phyloP scores from a whole-genome alignment of 2,888 invertebrate species.

The Sthenelais limicola region DNA sequence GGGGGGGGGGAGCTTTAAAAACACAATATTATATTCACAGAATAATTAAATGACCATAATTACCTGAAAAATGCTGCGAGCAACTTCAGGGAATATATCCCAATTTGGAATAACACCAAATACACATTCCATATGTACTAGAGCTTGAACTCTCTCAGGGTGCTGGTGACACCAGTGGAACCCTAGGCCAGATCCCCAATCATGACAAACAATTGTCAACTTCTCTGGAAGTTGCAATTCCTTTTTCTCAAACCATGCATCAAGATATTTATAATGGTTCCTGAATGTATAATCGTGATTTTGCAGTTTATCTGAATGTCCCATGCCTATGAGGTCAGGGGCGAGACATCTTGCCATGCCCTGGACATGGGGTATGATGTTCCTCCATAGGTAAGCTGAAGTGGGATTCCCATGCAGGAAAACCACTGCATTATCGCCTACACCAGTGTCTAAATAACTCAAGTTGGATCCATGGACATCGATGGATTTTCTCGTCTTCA shows the following conservation, averaged over 20 bases:
- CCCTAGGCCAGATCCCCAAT: conserved; percentile 47
- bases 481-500: conserved; percentile 14
- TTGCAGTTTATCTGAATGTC: conserved; percentile 42
- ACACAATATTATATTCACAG: too few species aligned
- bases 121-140: conserved; percentile 44
- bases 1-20: not conserved
- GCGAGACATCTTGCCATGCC: conserved; percentile 42
- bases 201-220: conserved; percentile 42
- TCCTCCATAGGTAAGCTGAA: conserved; percentile 43
- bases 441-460: conserved; percentile 37
- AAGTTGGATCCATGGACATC: conserved; percentile 9
- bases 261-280: conserved; percentile 45
- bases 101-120: conserved; percentile 29
- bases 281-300: conserved; percentile 18
- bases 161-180: conserved; percentile 45
- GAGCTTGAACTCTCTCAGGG: conserved; percentile 23
- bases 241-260: conserved; percentile 45
- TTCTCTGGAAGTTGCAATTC: conserved; percentile 43
- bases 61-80: conserved; percentile 37
- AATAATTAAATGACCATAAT: too few species aligned
- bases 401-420: conserved; percentile 46
- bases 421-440: conserved; percentile 22
- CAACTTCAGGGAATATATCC: conserved; percentile 32
- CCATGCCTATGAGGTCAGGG: conserved; percentile 48
- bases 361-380: conserved; percentile 45